Evolutionary conservation across 2,888 invertebrate genomes (phyloP), one percentile per base, ranked within the genome.

Genomic region (Cheilosia vernalis): DNA sequence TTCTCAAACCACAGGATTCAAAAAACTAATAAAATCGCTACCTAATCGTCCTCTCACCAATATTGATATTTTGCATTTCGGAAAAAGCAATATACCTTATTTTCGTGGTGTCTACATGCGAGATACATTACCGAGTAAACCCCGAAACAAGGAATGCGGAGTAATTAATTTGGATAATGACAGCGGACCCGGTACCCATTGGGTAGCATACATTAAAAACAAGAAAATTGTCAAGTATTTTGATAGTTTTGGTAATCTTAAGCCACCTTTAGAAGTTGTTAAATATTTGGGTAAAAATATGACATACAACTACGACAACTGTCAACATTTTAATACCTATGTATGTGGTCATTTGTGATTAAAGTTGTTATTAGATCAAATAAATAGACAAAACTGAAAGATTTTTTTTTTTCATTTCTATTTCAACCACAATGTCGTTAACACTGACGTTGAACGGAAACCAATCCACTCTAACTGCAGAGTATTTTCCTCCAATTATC

Each of bases 201-300:
- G 91, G 90, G 89, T 90, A 86, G 88, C 89, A 70, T 10, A 90
- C 85, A 88, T 81, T 40, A 91, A 91, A 88, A 87, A 89, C 7
- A 19, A 37, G 2, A 30, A 30, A 17, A 9, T 1, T 7, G n/a
- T 33, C 15, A 81, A 88, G 49, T 92, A 91, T 87, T 91, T 89
- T 87, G 90, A 91, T 81, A 90, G 90, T 72, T 91, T 90, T 80
- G 90, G 90, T 6, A 89, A 91, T 87, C 82, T 90, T 44, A 87
- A 84, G 70, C 90, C 90, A 6, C 89, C 90, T 0, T n/a, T 67
- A 49, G 89, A 90, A 88, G 55, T 90, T 9, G 86, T 89, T 27
- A 88, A 87, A n/a, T 90, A 90, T 69, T 73, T 87, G 27, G 82
- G 84, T 47, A 58, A 55, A 47, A 60, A 87, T 40, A 84, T 87